phyloP scores from a whole-genome alignment of 2,888 invertebrate species.

The Synanthedon formicaeformis region DNA sequence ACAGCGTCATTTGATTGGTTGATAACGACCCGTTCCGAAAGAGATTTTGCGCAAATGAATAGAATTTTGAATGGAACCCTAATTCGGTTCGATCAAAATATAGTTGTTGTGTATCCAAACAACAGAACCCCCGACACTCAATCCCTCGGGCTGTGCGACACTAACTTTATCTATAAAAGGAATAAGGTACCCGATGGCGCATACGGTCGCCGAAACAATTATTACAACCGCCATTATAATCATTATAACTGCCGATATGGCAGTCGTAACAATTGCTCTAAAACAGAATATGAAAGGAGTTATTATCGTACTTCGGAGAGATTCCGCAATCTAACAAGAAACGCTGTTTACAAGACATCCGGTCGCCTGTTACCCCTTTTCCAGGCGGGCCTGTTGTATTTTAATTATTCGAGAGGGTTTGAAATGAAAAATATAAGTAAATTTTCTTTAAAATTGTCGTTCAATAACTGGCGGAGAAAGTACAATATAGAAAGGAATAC shows the following conservation, averaged over 20 bases:
- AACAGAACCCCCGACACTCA: slow-evolving; percentile 3
- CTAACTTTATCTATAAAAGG: slow-evolving; percentile 36
- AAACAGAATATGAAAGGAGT: slow-evolving; percentile 30
- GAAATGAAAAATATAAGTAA: slow-evolving; percentile 35
- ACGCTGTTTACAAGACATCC: slow-evolving; percentile 23
- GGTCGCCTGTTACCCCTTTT: slow-evolving; percentile 27
- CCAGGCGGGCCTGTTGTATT: slow-evolving; percentile 31
- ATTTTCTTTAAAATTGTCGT: slow-evolving; percentile 22
- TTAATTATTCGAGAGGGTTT: slow-evolving; percentile 39
- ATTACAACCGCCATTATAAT: slow-evolving; percentile 1
- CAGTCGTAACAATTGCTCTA: slow-evolving; percentile 11
- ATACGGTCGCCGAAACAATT: slow-evolving; percentile 1
- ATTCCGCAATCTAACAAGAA: slow-evolving; percentile 35
- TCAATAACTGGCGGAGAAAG: slow-evolving; percentile 14
- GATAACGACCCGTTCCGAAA: slow-evolving; percentile 28
- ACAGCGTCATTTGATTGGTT: slow-evolving; percentile 51
- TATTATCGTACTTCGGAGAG: slow-evolving; percentile 39
- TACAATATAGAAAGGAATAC: slow-evolving; percentile 8
- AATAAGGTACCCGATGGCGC: slow-evolving; percentile 2
- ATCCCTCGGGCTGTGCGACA: slow-evolving; percentile 25
- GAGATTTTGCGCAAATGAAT: slow-evolving; percentile 34
- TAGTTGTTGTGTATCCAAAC: slow-evolving; percentile 34
- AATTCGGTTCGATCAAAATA: slow-evolving; percentile 50
- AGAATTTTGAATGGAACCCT: slow-evolving; percentile 39
- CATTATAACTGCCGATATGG: slow-evolving; percentile 7